Percentiles rank a stretch among this genome's conserved stretches.
Conservation (phyloP, 2,113 vertebrate species). For the Poeciliopsis prolifica region DNA sequence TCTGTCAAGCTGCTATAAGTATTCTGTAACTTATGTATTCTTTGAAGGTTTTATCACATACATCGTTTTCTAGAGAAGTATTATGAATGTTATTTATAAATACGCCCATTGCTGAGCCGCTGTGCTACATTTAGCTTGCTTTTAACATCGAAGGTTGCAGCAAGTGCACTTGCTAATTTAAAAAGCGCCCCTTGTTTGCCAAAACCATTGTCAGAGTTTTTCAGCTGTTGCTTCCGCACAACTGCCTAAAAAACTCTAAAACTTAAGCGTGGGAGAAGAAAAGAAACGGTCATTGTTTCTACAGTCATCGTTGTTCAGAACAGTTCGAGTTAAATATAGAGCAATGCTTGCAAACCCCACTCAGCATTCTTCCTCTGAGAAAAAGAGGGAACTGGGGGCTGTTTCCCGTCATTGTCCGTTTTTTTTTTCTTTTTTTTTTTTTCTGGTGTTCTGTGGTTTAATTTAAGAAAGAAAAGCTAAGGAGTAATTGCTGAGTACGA, state of each 20-base stretch:
- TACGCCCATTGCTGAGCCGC: not conserved
- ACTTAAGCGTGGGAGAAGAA: not conserved
- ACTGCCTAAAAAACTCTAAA: not conserved
- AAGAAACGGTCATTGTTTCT: slow-evolving; percentile 18
- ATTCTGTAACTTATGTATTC: not conserved
- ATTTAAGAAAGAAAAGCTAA: not conserved
- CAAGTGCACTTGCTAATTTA: not conserved
- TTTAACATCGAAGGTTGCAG: not conserved
- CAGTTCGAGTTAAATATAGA: slow-evolving; percentile 53
- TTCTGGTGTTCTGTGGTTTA: not conserved
- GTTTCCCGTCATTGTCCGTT: slow-evolving; percentile 61
- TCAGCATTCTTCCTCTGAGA: slow-evolving; percentile 55
- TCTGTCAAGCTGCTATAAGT: not conserved
- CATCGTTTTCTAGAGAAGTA: not conserved
- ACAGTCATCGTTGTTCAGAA: not conserved
- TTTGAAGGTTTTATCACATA: not conserved
- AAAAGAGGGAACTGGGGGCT: slow-evolving; percentile 63
- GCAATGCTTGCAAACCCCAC: not conserved
- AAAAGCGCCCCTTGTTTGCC: not conserved
- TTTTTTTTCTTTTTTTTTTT: not conserved
- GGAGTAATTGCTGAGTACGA: not conserved
- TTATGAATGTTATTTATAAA: not conserved
- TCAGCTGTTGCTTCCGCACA: not conserved
- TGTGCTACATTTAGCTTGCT: not conserved
- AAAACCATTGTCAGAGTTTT: not conserved